Conservation (phyloP, 2,888 invertebrate genomes). For the Volucella inanis region DNA sequence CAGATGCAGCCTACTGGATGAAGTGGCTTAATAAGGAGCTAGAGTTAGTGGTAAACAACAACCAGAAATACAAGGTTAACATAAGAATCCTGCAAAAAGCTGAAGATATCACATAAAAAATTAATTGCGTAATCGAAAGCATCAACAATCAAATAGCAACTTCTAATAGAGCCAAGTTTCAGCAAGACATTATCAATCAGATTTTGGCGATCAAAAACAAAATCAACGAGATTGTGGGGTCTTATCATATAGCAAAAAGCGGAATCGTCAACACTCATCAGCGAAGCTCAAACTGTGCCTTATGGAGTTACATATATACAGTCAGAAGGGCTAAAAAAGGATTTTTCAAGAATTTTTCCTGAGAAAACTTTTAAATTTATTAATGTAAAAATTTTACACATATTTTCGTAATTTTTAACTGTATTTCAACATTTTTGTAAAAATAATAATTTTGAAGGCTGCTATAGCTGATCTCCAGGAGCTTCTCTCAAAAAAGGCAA, state of each 20-base stretch:
- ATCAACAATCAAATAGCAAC: background rate
- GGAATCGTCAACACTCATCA: slow-evolving; percentile 40
- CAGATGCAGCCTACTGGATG: slow-evolving; percentile 22
- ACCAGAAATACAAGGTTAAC: slow-evolving; percentile 33
- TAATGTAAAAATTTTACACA: too few species aligned
- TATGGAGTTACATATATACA: too few species aligned
- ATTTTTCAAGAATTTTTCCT: too few species aligned
- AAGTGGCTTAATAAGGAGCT: slow-evolving; percentile 11
- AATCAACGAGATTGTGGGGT: slow-evolving; percentile 43
- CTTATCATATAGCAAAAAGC: slow-evolving; percentile 45
- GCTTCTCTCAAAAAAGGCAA: too few species aligned
- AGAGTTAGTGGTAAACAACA: slow-evolving; percentile 17
- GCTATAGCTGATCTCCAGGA: too few species aligned
- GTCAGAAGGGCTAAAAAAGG: too few species aligned
- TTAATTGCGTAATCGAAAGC: background rate
- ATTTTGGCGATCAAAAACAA: slow-evolving; percentile 48
- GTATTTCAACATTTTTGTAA: too few species aligned
- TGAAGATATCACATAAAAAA: background rate
- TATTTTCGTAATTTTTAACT: too few species aligned
- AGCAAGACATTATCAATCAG: slow-evolving; percentile 24
- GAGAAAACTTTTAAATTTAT: too few species aligned
- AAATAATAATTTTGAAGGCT: too few species aligned
- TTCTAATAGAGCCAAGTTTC: background rate
- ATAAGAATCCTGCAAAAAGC: background rate
- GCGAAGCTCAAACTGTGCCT: too few species aligned